Percentiles rank a stretch among this genome's conserved stretches.
phyloP scores from a whole-genome alignment of 2,888 invertebrate genomes.

The Baccha elongata region DNA sequence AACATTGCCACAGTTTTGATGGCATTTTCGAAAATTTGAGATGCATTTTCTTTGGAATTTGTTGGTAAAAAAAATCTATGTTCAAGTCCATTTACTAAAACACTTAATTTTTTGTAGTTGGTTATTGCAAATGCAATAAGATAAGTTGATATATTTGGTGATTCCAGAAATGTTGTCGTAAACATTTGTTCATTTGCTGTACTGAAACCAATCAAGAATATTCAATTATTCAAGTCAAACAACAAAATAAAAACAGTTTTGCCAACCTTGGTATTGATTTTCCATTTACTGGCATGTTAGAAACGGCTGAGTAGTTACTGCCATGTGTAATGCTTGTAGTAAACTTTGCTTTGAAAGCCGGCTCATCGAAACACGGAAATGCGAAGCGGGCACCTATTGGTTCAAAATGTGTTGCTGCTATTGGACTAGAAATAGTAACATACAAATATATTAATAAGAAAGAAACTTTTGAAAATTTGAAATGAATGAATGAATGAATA shows the following conservation, averaged over 20 bases:
- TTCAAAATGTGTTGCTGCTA: slow-evolving; percentile 96
- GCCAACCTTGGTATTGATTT: no score
- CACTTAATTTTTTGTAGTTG: slow-evolving; percentile 82
- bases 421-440: slow-evolving; percentile 85
- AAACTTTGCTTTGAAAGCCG: slow-evolving; percentile 93
- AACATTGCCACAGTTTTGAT: slow-evolving; percentile 77
- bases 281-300: slow-evolving; percentile 80
- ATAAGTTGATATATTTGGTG: slow-evolving; percentile 89
- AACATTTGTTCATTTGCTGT: no score
- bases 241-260: background rate
- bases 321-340: slow-evolving; percentile 85
- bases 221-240: no score
- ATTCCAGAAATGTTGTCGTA: slow-evolving; percentile 83
- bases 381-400: slow-evolving; percentile 96
- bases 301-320: slow-evolving; percentile 79
- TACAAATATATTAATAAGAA: no score
- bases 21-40: slow-evolving; percentile 77
- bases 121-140: slow-evolving; percentile 92
- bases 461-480: no score
- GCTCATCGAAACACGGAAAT: slow-evolving; percentile 98
- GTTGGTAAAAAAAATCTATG: slow-evolving; percentile 79
- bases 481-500: no score
- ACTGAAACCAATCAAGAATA: no score
- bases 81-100: slow-evolving; percentile 79
- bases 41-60: slow-evolving; percentile 75